These are phyloP conservation scores for Shargacucullia verbasci DNA, from an alignment of 2,888 invertebrate genomes.

Conservation along the genomic window DNA sequence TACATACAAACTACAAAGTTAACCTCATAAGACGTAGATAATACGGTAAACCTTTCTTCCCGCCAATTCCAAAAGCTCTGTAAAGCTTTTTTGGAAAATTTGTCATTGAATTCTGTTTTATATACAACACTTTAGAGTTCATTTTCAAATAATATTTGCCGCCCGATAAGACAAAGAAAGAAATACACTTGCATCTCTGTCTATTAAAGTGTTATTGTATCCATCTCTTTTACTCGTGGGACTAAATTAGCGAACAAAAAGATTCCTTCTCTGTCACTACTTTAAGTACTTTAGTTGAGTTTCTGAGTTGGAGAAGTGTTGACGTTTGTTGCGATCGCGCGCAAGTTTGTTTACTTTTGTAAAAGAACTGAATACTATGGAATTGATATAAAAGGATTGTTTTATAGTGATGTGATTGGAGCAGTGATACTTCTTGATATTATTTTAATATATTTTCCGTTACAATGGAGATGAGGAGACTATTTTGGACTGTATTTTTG, in stretches of 20 bases:
- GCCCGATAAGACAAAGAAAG: slow-evolving; percentile 41
- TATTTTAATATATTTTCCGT: slow-evolving; percentile 56
- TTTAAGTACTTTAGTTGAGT: slow-evolving; percentile 67
- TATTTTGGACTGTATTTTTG: slow-evolving; percentile 82
- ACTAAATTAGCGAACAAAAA: slow-evolving; percentile 23
- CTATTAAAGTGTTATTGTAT: slow-evolving; percentile 58
- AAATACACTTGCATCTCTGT: slow-evolving; percentile 47
- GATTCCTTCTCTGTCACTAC: slow-evolving; percentile 49
- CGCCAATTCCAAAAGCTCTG: slow-evolving; percentile 69
- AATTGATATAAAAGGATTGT: slow-evolving; percentile 50
- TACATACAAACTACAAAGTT: too few relatives aligned
- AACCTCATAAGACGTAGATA: too few relatives aligned
- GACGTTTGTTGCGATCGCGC: slow-evolving; percentile 54
- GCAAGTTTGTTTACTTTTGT: slow-evolving; percentile 70
- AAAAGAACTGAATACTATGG: slow-evolving; percentile 45
- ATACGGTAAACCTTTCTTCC: slow-evolving; percentile 73
- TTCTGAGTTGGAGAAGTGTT: slow-evolving; percentile 56
- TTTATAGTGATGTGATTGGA: slow-evolving; percentile 68
- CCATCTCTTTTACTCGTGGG: slow-evolving; percentile 68
- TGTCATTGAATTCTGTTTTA: slow-evolving; percentile 22
- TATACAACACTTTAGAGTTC: accelerated
- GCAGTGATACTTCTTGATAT: slow-evolving; percentile 42
- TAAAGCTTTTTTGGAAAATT: slow-evolving; percentile 50
- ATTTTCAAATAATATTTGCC: slow-evolving; percentile 10
- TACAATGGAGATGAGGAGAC: slow-evolving; percentile 72